Conservation (phyloP, 2,888 invertebrate genomes). For the Xanthorhoe spadicearia region DNA sequence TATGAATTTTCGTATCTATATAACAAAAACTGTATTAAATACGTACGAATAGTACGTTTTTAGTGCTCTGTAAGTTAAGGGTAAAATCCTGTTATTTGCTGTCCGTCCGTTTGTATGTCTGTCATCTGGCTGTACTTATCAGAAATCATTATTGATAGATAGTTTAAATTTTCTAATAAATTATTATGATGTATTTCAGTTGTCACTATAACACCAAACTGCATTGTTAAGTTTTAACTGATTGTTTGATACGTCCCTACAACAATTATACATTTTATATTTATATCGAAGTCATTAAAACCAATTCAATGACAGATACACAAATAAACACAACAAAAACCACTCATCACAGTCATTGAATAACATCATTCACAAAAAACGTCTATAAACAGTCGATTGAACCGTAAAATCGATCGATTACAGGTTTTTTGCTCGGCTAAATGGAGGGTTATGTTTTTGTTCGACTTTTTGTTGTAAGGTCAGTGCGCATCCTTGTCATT, state of each 20-base stretch:
- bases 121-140: no score
- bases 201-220: not conserved
- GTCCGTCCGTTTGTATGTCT: no score
- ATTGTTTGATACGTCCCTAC: no score
- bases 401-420: constrained; percentile 45
- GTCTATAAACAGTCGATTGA: constrained; percentile 40
- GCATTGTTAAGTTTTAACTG: not conserved
- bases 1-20: not conserved
- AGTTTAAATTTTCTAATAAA: no score
- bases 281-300: not conserved
- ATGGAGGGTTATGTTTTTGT: constrained; percentile 39
- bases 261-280: no score
- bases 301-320: constrained; percentile 4
- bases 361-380: constrained; percentile 30
- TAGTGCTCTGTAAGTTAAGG: no score
- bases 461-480: constrained; percentile 33
- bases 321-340: constrained; percentile 22
- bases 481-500: constrained; percentile 39
- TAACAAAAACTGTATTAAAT: not conserved
- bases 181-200: no score
- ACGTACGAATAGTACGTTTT: no score
- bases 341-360: constrained; percentile 22
- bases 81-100: no score
- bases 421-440: constrained; percentile 34
- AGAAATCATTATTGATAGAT: no score